Evolutionary conservation across 2,888 invertebrate species (phyloP).

Genomic region (Zele albiditarsus): DNA sequence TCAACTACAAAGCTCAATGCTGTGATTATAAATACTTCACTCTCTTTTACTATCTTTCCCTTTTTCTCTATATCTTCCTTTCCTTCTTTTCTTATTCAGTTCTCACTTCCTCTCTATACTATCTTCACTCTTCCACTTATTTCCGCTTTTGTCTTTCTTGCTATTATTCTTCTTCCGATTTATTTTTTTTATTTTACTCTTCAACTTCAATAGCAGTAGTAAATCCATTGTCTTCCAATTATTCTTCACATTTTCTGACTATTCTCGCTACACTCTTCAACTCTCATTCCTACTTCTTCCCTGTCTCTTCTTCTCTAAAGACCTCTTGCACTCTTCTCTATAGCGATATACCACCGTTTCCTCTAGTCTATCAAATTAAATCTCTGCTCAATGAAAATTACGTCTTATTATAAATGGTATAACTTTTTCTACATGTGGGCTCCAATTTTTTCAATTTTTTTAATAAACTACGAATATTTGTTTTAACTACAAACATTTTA

Average conservation of each 20-base stretch:
- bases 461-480: conserved; percentile 23
- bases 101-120: conserved; percentile 2
- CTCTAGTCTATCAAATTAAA: conserved; percentile 30
- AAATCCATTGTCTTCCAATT: not conserved
- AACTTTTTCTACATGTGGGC: conserved; percentile 10
- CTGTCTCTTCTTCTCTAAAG: not conserved
- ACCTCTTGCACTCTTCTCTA: not conserved
- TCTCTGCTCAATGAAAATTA: conserved; percentile 23
- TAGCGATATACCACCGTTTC: conserved; percentile 22
- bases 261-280: not conserved
- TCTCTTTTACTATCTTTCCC: conserved; percentile 23
- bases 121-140: not conserved
- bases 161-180: not conserved
- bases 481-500: not conserved
- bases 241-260: not conserved
- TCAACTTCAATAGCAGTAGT: not conserved
- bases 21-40: conserved; percentile 47
- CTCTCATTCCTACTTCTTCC: conserved; percentile 14
- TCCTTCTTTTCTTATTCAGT: not conserved
- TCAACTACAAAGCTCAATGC: conserved; percentile 50
- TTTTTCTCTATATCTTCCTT: not conserved
- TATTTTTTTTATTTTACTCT: conserved; percentile 9
- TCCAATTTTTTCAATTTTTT: conserved; percentile 33
- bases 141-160: conserved; percentile 2
- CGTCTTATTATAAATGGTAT: conserved; percentile 20